Conservation (phyloP, 2,113 vertebrate genomes). For the Myotis brandtii region DNA sequence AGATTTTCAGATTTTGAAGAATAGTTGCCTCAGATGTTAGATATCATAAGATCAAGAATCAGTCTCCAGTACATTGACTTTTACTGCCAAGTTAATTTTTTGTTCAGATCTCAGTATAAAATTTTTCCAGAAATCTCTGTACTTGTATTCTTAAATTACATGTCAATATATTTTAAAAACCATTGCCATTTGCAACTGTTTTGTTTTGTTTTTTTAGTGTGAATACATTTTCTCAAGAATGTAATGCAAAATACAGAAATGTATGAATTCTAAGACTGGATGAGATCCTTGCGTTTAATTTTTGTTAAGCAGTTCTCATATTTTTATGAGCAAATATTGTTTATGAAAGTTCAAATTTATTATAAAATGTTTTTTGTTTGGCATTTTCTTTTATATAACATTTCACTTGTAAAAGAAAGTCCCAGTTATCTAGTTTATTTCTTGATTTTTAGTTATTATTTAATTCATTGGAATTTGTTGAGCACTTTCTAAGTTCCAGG, state of each 20-base stretch:
- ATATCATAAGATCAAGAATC: conserved; percentile 15
- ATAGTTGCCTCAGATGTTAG: neutral
- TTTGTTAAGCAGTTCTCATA: conserved; percentile 27
- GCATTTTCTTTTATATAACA: neutral
- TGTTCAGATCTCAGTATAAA: neutral
- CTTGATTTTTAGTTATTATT: conserved; percentile 38
- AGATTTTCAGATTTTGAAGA: conserved; percentile 32
- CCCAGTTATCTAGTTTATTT: neutral
- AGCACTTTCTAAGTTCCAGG: neutral
- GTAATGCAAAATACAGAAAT: conserved; percentile 48
- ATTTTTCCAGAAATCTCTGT: conserved; percentile 39
- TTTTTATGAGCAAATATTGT: conserved; percentile 13
- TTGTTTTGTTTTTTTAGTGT: neutral
- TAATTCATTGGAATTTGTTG: conserved; percentile 14
- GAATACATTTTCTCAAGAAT: conserved; percentile 30
- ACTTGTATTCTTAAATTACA: conserved; percentile 14
- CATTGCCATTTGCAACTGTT: conserved; percentile 29
- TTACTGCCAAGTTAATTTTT: conserved; percentile 12
- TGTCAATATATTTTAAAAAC: conserved; percentile 5
- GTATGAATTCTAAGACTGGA: neutral
- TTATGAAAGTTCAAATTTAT: conserved; percentile 42
- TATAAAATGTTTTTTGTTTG: neutral
- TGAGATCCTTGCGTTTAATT: conserved; percentile 13
- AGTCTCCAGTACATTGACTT: neutral
- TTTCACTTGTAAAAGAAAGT: conserved; percentile 44